Evolutionary conservation across 2,113 vertebrate species (phyloP), one percentile per base, ranked within the genome.

Genomic region (Dunckerocampus dactyliophorus): DNA sequence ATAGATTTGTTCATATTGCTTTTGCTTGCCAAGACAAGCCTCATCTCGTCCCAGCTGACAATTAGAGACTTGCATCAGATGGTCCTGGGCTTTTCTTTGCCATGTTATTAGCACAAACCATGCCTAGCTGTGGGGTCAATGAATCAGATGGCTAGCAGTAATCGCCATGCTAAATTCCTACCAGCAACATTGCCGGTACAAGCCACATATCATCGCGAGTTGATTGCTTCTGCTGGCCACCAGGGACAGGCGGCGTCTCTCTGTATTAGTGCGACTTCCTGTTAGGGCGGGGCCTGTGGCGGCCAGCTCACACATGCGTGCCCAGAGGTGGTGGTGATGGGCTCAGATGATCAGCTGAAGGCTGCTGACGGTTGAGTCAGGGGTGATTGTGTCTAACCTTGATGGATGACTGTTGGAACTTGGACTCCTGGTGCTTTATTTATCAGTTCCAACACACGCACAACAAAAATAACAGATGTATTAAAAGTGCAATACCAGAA

Each of bases 341-440:
- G 73, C 81, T 69, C 82, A 85, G 86, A 88, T 88, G 85, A 86
- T 83, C 71, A 63, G 83, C 88, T 75, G 75, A 72, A 55, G 79
- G 87, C 72, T 61, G 59, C 11, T 47, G 78, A 53, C 50, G 72
- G 20, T 80, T 79, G 84, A 88, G 80, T 82, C 82, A 81, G 77
- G 75, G 77, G 77, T 85, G 85, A 82, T 82, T 61, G 65, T 69
- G 64, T 75, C 51, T 71, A 76, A 77, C 85, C 78, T 59, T 71
- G 81, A 88, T 82, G 83, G 87, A 84, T 69, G 76, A 61, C 74
- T 77, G 81, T 24, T 42, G 59, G 64, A 72, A 59, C 70, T 57
- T 47, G 54, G 58, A 63, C 79, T 81, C 76, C 79, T 61, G 69
- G 72, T 76, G 76, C 43, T 79, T 80, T 62, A 46, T 74, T 85